Conservation (phyloP, 2,888 invertebrate species). For the Pseudanteris insignis region DNA sequence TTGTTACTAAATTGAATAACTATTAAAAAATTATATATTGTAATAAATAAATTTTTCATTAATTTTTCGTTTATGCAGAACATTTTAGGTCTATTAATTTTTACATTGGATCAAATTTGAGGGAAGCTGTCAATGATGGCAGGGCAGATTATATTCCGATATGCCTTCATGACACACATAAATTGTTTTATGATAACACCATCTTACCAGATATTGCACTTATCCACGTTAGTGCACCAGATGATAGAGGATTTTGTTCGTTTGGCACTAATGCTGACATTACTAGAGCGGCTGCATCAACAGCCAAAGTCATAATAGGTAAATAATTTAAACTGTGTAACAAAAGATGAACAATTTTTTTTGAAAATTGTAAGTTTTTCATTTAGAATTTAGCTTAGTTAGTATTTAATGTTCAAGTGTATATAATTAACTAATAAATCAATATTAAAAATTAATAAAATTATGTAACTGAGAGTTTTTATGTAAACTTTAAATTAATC, state of each 20-base stretch:
- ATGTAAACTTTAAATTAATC: too few species aligned
- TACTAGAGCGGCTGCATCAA: slow-evolving; percentile 70
- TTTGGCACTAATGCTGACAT: slow-evolving; percentile 73
- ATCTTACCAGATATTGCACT: slow-evolving; percentile 70
- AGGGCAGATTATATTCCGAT: slow-evolving; percentile 72
- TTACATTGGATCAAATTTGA: slow-evolving; percentile 71
- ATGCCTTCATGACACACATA: slow-evolving; percentile 72
- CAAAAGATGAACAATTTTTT: neutral
- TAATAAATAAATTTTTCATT: slow-evolving; percentile 1
- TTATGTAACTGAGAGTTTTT: too few species aligned
- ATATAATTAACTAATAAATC: too few species aligned
- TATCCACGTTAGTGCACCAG: slow-evolving; percentile 70
- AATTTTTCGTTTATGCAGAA: slow-evolving; percentile 7
- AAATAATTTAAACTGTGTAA: slow-evolving; percentile 27
- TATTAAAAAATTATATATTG: too few species aligned
- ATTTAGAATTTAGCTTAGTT: too few species aligned
- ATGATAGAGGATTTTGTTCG: slow-evolving; percentile 72
- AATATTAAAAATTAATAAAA: too few species aligned
- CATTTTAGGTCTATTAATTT: slow-evolving; percentile 71
- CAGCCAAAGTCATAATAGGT: slow-evolving; percentile 72
- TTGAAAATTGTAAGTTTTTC: too few species aligned
- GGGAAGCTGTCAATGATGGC: slow-evolving; percentile 70
- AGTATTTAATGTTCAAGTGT: too few species aligned
- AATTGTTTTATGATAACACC: slow-evolving; percentile 70
- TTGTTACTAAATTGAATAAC: too few species aligned